phyloP scores from a whole-genome alignment of 1,140 invertebrate species.

The Trachymyrmex cornetzi region DNA sequence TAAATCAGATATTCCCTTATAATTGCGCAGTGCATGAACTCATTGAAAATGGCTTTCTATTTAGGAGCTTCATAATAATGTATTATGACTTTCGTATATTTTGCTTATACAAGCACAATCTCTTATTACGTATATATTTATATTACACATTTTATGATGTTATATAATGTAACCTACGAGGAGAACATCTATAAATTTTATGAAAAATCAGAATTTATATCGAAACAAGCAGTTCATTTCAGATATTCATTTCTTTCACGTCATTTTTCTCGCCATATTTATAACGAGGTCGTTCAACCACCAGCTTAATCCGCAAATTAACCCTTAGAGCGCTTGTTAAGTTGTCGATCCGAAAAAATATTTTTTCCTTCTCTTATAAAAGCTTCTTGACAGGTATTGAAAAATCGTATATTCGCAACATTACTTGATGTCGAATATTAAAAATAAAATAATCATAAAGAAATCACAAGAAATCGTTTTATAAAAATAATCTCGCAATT shows the following conservation, averaged over 20 bases:
- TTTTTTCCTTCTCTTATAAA: background rate
- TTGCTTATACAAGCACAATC: background rate
- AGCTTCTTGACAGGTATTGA: background rate
- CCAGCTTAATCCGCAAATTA: constrained; percentile 3
- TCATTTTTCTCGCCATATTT: background rate
- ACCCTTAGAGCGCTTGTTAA: background rate
- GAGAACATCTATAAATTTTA: background rate
- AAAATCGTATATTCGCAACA: constrained; percentile 12
- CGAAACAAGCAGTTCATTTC: background rate
- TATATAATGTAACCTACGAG: background rate
- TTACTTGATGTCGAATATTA: background rate
- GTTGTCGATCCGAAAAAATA: background rate
- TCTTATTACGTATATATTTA: background rate
- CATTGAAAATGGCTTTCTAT: constrained; percentile 40
- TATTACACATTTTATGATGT: background rate
- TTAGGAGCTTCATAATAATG: background rate
- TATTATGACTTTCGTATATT: background rate
- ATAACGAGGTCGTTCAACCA: background rate
- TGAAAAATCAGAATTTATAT: constrained; percentile 20
- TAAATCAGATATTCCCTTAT: background rate
- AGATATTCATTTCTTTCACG: constrained; percentile 8
- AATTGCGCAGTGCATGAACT: constrained; percentile 9
- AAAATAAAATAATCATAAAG: constrained; percentile 18
- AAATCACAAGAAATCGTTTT: background rate
- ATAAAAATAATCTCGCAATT: background rate